Conservation (phyloP, 2,113 vertebrate genomes). For the Murina feae region DNA sequence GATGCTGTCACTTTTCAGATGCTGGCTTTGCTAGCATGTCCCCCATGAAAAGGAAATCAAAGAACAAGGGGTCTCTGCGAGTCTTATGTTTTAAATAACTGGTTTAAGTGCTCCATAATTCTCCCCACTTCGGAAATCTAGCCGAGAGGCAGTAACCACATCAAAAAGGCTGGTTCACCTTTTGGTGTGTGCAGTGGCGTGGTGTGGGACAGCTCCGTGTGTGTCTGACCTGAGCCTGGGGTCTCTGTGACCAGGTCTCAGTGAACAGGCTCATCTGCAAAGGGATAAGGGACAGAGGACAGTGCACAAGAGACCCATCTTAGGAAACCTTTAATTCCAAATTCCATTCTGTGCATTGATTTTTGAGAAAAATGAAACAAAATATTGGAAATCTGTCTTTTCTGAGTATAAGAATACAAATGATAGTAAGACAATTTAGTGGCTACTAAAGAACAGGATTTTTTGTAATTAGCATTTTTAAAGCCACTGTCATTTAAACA, state of each 20-base stretch:
- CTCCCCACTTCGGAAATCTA: not conserved
- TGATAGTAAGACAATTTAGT: not conserved
- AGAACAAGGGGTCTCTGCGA: not conserved
- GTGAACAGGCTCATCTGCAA: too few species aligned
- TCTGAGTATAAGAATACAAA: not conserved
- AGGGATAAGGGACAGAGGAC: not conserved
- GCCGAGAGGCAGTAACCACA: not conserved
- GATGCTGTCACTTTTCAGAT: not conserved
- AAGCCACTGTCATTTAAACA: not conserved
- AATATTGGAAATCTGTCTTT: constrained; percentile 10
- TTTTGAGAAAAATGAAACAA: constrained; percentile 43
- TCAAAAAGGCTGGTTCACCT: not conserved
- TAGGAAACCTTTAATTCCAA: constrained; percentile 54
- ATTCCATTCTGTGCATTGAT: constrained; percentile 29
- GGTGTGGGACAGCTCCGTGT: rapidly evolving
- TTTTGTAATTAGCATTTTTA: not conserved
- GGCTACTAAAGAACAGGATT: not conserved
- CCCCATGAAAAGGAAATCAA: not conserved
- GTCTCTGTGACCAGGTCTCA: not conserved
- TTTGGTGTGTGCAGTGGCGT: not conserved
- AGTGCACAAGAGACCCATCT: not conserved
- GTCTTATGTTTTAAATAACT: not conserved
- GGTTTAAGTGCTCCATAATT: not conserved
- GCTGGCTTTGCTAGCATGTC: not conserved
- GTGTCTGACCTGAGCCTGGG: not conserved